Percentiles rank a stretch among this genome's conserved stretches.
These are phyloP conservation scores for Hippopotamyrus pictus DNA, from an alignment of 2,797 vertebrate species.

Conservation along the genomic window DNA sequence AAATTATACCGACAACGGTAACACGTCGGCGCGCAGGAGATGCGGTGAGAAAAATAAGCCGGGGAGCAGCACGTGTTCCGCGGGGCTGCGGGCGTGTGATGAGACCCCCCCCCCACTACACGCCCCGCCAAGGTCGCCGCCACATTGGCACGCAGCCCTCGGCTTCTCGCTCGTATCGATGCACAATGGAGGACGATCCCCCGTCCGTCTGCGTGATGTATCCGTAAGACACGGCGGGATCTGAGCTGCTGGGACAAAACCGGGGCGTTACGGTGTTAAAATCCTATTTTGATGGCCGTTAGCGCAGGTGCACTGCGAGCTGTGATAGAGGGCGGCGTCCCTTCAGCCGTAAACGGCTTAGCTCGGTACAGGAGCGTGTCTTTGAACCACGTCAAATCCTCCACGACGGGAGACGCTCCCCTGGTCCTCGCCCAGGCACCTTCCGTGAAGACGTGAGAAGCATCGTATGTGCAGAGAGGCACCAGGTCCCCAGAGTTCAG, in stretches of 20 bases:
- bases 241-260: conserved; percentile 14
- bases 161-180: background rate
- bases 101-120: background rate
- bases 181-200: conserved; percentile 13
- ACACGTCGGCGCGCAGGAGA: background rate
- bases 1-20: background rate
- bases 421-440: conserved; percentile 1
- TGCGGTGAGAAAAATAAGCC: background rate
- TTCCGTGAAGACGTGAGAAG: background rate
- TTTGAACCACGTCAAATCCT: conserved; percentile 22
- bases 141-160: background rate
- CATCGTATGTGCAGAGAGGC: conserved; percentile 5
- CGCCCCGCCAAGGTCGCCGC: background rate
- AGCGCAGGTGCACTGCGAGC: conserved; percentile 16
- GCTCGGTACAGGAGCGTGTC: background rate
- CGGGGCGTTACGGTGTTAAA: conserved; percentile 4
- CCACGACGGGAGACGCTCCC: conserved; percentile 2
- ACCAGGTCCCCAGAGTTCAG: conserved; percentile 1
- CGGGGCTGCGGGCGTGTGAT: background rate
- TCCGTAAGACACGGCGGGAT: background rate
- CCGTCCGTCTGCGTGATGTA: background rate
- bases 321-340: conserved; percentile 21
- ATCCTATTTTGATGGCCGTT: conserved; percentile 30
- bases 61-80: too few species aligned
- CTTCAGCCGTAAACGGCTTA: conserved; percentile 19